phyloP scores from a whole-genome alignment of 1,140 invertebrate genomes.

The Aphelenchoides besseyi region DNA sequence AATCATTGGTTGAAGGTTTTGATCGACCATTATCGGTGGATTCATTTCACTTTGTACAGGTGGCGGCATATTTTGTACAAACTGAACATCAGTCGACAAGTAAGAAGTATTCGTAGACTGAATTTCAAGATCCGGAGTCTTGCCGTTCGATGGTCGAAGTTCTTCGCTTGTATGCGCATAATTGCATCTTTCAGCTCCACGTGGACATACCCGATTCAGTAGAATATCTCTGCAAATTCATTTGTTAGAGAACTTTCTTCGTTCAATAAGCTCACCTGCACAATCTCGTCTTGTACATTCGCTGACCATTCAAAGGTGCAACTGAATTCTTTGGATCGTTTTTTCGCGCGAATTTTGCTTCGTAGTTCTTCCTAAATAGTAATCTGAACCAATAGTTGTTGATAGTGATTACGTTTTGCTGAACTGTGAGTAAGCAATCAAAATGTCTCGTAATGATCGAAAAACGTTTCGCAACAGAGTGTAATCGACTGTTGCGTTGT shows the following conservation, averaged over 20 bases:
- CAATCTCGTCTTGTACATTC: conserved; percentile 72
- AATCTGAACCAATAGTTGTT: background rate
- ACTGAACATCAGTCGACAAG: background rate
- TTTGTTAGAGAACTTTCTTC: background rate
- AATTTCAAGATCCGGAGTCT: conserved; percentile 2
- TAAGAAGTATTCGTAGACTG: background rate
- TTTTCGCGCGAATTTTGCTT: background rate
- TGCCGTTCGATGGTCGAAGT: conserved; percentile 63
- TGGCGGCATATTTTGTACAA: background rate
- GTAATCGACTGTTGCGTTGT: conserved; percentile 7
- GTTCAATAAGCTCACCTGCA: conserved; percentile 64
- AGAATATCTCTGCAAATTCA: conserved; percentile 79
- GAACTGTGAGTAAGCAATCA: background rate
- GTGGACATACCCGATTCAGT: conserved; percentile 75
- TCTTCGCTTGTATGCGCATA: conserved; percentile 88
- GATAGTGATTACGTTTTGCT: conserved; percentile 3
- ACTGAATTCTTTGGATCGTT: conserved; percentile 4
- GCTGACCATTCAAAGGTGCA: conserved; percentile 58
- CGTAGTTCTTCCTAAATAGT: conserved; percentile 9
- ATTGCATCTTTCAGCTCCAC: conserved; percentile 80
- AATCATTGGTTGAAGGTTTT: background rate
- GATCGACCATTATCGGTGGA: background rate
- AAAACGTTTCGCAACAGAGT: background rate
- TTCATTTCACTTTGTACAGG: background rate
- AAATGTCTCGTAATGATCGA: background rate